phyloP scores from a whole-genome alignment of 2,113 vertebrate genomes.

The Charadrius vociferus region DNA sequence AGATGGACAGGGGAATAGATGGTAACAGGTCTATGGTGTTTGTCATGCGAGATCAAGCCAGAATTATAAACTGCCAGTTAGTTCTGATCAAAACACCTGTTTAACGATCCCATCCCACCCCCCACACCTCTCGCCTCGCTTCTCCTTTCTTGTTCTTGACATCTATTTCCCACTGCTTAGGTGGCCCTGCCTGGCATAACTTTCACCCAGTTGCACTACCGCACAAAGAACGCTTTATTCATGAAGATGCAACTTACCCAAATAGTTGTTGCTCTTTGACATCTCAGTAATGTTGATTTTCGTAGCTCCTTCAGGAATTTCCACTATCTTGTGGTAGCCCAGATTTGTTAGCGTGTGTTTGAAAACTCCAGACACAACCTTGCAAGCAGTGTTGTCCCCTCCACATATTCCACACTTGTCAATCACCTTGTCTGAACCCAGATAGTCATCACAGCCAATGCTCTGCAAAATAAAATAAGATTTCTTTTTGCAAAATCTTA shows the following conservation, averaged over 20 bases:
- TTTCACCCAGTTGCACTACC: not conserved
- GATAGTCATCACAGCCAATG: slow-evolving; percentile 90
- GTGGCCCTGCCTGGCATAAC: not conserved
- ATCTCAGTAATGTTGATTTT: slow-evolving; percentile 98
- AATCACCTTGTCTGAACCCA: slow-evolving; percentile 89
- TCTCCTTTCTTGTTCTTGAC: not conserved
- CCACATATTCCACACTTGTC: slow-evolving; percentile 94
- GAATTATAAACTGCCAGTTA: not conserved
- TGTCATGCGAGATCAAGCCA: not conserved
- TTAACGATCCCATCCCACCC: not conserved
- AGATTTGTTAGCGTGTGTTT: slow-evolving; percentile 88
- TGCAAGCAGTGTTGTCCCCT: slow-evolving; percentile 89
- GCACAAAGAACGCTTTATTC: not conserved
- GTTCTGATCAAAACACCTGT: not conserved
- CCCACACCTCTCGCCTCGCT: not conserved
- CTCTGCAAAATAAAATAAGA: slow-evolving; percentile 76
- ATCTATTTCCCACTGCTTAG: not conserved
- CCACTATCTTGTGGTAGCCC: slow-evolving; percentile 94
- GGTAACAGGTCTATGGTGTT: not conserved
- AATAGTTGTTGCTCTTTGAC: slow-evolving; percentile 95
- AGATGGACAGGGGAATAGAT: not conserved
- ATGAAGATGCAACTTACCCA: slow-evolving; percentile 80
- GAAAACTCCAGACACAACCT: slow-evolving; percentile 91
- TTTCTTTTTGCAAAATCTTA: not conserved
- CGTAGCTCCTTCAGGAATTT: slow-evolving; percentile 96